Conservation (phyloP, 2,113 vertebrate genomes). For the Irena cyanogastra region DNA sequence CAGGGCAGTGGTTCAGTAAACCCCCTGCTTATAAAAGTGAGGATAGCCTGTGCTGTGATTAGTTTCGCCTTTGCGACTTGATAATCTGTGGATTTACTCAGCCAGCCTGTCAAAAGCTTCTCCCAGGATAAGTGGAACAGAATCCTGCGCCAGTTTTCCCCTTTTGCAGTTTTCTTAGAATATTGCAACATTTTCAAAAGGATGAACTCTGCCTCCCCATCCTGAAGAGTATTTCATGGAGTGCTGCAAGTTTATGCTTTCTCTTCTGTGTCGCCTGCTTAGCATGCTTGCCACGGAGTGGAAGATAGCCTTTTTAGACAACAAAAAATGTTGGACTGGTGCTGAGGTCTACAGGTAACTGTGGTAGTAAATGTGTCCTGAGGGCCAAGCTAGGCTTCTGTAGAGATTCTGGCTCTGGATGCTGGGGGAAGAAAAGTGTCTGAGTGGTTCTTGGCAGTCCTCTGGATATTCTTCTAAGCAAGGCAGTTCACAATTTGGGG, state of each 20-base stretch:
- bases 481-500: neutral
- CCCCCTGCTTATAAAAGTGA: neutral
- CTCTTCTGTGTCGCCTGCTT: neutral
- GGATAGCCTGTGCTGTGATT: neutral
- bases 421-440: neutral
- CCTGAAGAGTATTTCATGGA: neutral
- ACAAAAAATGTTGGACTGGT: neutral
- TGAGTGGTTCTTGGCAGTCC: neutral
- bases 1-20: neutral
- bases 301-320: neutral
- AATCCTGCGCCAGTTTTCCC: neutral
- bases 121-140: neutral
- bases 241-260: neutral
- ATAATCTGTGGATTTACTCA: neutral
- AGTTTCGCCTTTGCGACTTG: neutral
- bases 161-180: neutral
- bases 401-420: neutral
- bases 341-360: neutral
- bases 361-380: neutral
- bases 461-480: neutral
- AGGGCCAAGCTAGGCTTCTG: neutral
- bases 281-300: neutral
- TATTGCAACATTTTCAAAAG: neutral
- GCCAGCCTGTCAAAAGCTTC: neutral
- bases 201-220: neutral